A percentile compares a stretch with the other conserved stretches of the same genome.
These are phyloP conservation scores for Tauraco hartlaubi DNA, from an alignment of 2,797 vertebrate species.

Conservation along the genomic window DNA sequence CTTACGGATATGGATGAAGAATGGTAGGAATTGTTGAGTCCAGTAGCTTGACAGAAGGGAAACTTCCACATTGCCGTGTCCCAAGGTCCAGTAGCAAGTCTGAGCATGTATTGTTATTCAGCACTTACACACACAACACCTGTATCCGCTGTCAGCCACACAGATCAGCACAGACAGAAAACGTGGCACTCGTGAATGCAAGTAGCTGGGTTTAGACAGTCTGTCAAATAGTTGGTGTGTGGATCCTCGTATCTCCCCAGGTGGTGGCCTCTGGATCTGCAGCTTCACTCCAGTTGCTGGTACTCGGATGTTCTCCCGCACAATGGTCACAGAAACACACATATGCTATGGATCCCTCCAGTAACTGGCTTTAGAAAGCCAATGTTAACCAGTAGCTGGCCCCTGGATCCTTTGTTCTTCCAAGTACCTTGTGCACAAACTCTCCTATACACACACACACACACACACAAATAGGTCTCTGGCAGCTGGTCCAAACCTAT, in stretches of 20 bases:
- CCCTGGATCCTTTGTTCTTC: background rate
- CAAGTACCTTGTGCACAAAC: background rate
- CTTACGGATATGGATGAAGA: background rate
- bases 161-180: background rate
- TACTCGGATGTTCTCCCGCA: background rate
- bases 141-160: background rate
- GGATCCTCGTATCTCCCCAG: background rate
- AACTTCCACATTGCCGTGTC: background rate
- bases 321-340: background rate
- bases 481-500: background rate
- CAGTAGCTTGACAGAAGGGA: background rate
- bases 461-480: background rate
- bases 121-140: background rate
- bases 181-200: background rate
- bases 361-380: background rate
- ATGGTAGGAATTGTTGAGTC: background rate
- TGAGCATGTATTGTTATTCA: background rate
- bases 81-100: background rate
- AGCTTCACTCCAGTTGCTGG: background rate
- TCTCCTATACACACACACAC: background rate
- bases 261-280: background rate
- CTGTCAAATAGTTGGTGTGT: background rate
- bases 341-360: background rate
- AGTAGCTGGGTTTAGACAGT: background rate
- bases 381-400: background rate